phyloP scores from a whole-genome alignment of 2,888 invertebrate species.

The Cenopis cana region DNA sequence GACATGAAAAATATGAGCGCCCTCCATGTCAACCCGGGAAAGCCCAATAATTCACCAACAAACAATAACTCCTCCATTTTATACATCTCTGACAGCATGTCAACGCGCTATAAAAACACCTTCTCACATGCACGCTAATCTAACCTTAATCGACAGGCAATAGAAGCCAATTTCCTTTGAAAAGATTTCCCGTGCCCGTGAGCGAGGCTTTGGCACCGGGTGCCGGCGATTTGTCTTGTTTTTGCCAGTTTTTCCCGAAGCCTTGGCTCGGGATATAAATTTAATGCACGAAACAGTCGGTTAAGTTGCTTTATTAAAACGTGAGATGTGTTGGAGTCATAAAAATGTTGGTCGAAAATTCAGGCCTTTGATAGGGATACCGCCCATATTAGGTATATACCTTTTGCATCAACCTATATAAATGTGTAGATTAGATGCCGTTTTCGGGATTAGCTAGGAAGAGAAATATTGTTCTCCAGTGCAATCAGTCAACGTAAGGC shows the following conservation, averaged over 20 bases:
- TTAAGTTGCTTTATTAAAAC: conserved; percentile 29
- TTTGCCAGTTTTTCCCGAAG: conserved; percentile 22
- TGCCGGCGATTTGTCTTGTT: conserved; percentile 40
- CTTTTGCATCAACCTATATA: too few species aligned
- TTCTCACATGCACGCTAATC: neutral
- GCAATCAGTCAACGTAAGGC: too few species aligned
- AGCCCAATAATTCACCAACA: conserved; percentile 30
- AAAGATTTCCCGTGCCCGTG: neutral
- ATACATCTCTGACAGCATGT: conserved; percentile 35
- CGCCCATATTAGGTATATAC: too few species aligned
- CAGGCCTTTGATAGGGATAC: neutral
- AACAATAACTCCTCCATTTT: conserved; percentile 39
- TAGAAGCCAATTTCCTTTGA: conserved; percentile 10
- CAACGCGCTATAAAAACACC: conserved; percentile 34
- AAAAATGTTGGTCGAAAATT: neutral
- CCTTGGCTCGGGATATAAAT: conserved; percentile 34
- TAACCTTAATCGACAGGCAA: neutral
- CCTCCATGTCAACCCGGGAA: neutral
- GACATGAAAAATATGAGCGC: conserved; percentile 15
- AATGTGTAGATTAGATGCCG: too few species aligned
- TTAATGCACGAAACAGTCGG: conserved; percentile 26
- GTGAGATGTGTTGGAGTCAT: conserved; percentile 7
- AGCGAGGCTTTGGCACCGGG: conserved; percentile 25
- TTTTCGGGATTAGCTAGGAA: too few species aligned
- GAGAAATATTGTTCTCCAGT: too few species aligned